Conservation (phyloP, 2,113 vertebrate species). For the Periophthalmus modestus region DNA sequence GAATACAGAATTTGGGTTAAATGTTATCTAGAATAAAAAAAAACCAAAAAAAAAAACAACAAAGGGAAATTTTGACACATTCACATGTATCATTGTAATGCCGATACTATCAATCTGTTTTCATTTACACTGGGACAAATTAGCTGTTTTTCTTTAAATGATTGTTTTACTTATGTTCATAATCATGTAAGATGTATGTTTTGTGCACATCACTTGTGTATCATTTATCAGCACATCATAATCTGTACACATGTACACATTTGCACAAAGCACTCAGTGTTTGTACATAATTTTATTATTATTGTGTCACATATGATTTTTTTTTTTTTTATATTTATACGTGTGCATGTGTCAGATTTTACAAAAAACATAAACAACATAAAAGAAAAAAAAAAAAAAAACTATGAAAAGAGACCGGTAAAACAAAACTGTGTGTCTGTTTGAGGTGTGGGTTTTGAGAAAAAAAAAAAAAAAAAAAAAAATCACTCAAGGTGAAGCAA, state of each 20-base stretch:
- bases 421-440: conserved; percentile 58
- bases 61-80: conserved; percentile 26
- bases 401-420: conserved; percentile 64
- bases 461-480: conserved; percentile 48
- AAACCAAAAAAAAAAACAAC: neutral
- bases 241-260: conserved; percentile 83
- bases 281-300: conserved; percentile 79
- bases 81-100: conserved; percentile 25
- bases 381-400: conserved; percentile 21
- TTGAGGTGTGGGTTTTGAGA: conserved; percentile 46
- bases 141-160: neutral
- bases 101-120: conserved; percentile 45
- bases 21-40: neutral
- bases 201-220: conserved; percentile 74
- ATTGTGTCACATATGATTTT: conserved; percentile 65
- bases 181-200: conserved; percentile 67
- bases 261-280: conserved; percentile 81
- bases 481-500: conserved; percentile 28
- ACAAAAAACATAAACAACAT: conserved; percentile 46
- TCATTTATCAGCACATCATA: conserved; percentile 76
- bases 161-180: conserved; percentile 56
- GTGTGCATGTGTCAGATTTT: conserved; percentile 78
- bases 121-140: conserved; percentile 53
- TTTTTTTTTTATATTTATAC: conserved; percentile 66
- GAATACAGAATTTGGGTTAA: conserved; percentile 23